Evolutionary conservation across 1,140 invertebrate genomes (phyloP).

Genomic region (Mylabris phalerata): DNA sequence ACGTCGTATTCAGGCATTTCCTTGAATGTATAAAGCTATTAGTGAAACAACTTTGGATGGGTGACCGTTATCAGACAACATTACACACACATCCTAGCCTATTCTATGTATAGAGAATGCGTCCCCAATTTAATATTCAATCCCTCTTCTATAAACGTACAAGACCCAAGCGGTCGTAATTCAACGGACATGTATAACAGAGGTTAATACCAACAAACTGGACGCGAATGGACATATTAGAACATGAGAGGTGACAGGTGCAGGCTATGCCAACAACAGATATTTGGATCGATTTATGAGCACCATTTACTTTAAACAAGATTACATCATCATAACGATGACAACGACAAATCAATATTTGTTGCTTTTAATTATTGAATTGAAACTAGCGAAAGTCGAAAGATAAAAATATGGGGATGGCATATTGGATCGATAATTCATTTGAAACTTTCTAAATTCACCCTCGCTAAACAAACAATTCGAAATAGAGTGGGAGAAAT

Average conservation of each 20-base stretch:
- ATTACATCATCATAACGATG: conserved; percentile 4
- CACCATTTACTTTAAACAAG: conserved; percentile 9
- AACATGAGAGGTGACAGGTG: conserved; percentile 19
- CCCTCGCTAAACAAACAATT: too few relatives aligned
- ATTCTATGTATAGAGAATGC: conserved; percentile 7
- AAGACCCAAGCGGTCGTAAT: conserved; percentile 16
- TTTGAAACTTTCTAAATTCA: too few relatives aligned
- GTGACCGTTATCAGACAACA: conserved; percentile 8
- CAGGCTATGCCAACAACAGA: conserved; percentile 15
- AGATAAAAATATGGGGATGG: too few relatives aligned
- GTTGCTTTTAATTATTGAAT: too few relatives aligned
- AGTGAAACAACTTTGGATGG: conserved; percentile 6
- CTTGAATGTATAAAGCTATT: conserved; percentile 19
- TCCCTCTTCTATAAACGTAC: conserved; percentile 16
- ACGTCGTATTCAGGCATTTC: conserved; percentile 11
- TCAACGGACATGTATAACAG: conserved; percentile 17
- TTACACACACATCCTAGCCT: too few relatives aligned
- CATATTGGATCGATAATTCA: too few relatives aligned
- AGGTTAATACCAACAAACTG: conserved; percentile 16
- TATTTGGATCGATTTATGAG: conserved; percentile 19
- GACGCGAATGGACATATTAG: conserved; percentile 17
- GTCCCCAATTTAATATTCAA: conserved; percentile 20
- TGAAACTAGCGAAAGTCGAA: too few relatives aligned
- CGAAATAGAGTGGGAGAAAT: too few relatives aligned
- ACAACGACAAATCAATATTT: background rate